Base-by-base conservation (phyloP, 2,797 vertebrate genomes). In the Aeoliscus strigatus region DNA sequence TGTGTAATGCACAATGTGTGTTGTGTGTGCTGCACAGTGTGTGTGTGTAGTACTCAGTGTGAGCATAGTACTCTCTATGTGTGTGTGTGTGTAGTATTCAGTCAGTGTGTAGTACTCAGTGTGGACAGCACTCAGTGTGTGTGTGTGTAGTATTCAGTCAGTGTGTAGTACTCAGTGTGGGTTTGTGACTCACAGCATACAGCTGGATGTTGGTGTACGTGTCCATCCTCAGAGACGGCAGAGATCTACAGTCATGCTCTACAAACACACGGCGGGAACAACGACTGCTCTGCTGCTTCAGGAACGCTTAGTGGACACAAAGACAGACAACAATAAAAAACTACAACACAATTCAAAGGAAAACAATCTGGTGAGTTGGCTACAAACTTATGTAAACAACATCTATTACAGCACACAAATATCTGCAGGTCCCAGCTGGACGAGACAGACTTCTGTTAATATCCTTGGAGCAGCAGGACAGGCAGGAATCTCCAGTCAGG, bases 281-380 rank as follows among this genome's bases (percentile, higher is more conserved):
- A 9, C 6, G 49, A 46, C 65, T 71, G 27, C 42, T 81, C 58
- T 83, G 82, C 34, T 89, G 75, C 65, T 73, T 55, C 1, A 90
- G 50, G 62, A 89, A 90, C 0, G 65, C 89, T 89, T 68, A 1
- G 10, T 71, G 10, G 27, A 16, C 48, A 27, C 8, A 16, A 49
- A 9, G 6, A 16, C 11, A 35, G 10, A n/a, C 14, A 40, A 12
- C 8, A 8, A 4, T 25, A 16, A 37, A 39, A 27, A 27, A 29
- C n/a, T 1, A 1, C 1, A 30, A 8, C 8, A 14, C n/a, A 11
- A 10, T 9, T 27, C n/a, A 12, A 12, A 30, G 6, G 6, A 30
- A 6, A 30, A 1, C 4, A 25, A 2, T 6, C 6, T 25, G 2
- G 2, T 7, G 8, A 25, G 24, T 9, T 25, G 6, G 24, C 24